Conservation (phyloP, 2,888 invertebrate genomes). For the Micropterix aruncella region DNA sequence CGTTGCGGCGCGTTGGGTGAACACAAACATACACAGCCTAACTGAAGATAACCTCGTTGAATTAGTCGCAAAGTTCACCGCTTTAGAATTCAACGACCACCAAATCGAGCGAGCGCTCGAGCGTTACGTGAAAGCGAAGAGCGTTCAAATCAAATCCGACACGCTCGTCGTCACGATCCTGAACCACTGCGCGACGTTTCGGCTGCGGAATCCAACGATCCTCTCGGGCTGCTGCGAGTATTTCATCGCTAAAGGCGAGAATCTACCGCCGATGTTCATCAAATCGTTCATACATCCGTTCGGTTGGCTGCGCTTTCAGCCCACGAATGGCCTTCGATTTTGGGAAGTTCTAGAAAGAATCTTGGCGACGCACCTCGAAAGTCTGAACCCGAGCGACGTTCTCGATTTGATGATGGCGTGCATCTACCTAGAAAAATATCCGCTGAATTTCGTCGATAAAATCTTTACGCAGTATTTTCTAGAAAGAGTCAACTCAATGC, state of each 20-base stretch:
- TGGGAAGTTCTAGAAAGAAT: conserved; percentile 40
- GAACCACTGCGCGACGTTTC: conserved; percentile 45
- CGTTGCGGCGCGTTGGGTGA: conserved; percentile 39
- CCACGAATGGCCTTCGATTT: conserved; percentile 32
- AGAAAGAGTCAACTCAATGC: conserved; percentile 30
- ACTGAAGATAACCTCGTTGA: conserved; percentile 40
- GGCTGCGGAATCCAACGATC: conserved; percentile 39
- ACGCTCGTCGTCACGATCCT: conserved; percentile 44
- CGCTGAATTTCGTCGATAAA: conserved; percentile 40
- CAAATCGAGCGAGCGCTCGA: conserved; percentile 43
- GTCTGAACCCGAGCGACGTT: conserved; percentile 40
- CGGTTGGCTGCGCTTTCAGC: conserved; percentile 44
- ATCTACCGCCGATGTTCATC: conserved; percentile 37
- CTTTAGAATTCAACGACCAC: conserved; percentile 37
- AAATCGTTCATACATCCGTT: conserved; percentile 43
- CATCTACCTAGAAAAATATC: conserved; percentile 46
- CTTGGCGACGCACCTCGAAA: conserved; percentile 38
- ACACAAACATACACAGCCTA: conserved; percentile 42
- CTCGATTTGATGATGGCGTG: conserved; percentile 48
- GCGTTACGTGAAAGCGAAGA: conserved; percentile 43
- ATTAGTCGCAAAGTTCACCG: conserved; percentile 37
- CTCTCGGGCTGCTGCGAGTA: conserved; percentile 43
- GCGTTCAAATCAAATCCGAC: conserved; percentile 28
- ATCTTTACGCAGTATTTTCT: conserved; percentile 47
- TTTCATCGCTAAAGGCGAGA: conserved; percentile 30